Evolutionary conservation across 1,140 invertebrate genomes (phyloP).

Genomic region (Ruditapes philippinarum): DNA sequence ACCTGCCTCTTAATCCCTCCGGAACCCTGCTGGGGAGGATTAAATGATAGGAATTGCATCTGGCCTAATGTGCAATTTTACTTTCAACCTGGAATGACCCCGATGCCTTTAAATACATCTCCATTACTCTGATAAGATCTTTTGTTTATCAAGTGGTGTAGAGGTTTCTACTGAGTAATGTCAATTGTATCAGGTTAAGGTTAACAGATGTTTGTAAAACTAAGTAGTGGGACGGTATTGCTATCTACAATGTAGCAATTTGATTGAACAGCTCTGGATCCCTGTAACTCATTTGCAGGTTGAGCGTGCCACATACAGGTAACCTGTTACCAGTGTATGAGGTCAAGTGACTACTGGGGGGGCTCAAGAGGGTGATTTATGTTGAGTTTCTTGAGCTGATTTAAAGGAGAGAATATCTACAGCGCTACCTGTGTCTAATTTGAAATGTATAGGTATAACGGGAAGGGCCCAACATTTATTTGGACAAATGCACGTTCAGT

Average conservation of each 20-base stretch:
- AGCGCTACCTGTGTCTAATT: neutral
- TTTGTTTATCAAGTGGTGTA: neutral
- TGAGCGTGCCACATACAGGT: constrained; percentile 3
- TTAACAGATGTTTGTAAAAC: constrained; percentile 1
- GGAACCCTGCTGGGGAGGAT: neutral
- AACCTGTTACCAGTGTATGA: neutral
- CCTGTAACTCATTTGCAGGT: neutral
- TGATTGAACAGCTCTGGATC: neutral
- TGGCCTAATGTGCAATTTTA: neutral
- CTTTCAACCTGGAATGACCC: neutral
- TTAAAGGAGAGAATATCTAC: neutral
- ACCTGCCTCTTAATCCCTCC: neutral
- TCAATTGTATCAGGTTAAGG: neutral
- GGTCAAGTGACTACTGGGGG: neutral
- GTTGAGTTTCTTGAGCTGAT: neutral
- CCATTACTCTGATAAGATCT: neutral
- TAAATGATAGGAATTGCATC: neutral
- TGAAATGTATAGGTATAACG: neutral
- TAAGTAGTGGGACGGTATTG: neutral
- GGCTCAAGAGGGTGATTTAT: neutral
- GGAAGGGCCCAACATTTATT: neutral
- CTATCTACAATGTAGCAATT: neutral
- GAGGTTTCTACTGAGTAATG: neutral
- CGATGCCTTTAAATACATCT: neutral
- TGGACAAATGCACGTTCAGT: constrained; percentile 5